Evolutionary conservation across 2,797 vertebrate genomes (phyloP).

Genomic region (Octomys mimax): DNA sequence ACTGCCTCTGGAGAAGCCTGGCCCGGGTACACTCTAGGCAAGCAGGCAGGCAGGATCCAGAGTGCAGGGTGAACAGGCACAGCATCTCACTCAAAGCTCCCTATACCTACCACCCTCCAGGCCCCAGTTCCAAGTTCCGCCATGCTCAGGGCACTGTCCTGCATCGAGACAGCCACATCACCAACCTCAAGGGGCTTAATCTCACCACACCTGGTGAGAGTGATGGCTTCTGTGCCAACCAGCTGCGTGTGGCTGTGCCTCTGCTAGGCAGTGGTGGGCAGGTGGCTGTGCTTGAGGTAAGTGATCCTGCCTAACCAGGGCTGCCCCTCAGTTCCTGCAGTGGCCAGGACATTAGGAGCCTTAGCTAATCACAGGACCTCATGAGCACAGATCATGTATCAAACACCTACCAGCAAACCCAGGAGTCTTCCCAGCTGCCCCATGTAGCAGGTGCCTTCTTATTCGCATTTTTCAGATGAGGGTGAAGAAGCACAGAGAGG

Average conservation of each 20-base stretch:
- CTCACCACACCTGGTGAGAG: constrained; percentile 97
- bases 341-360: neutral
- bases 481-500: constrained; percentile 52
- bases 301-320: neutral
- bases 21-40: neutral
- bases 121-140: constrained; percentile 96
- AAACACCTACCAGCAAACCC: neutral
- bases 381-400: neutral
- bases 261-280: constrained; percentile 95
- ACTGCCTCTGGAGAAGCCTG: neutral
- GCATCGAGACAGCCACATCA: constrained; percentile 95
- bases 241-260: constrained; percentile 92
- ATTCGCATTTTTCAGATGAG: constrained; percentile 63
- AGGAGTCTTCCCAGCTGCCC: neutral
- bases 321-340: neutral
- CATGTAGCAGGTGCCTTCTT: neutral
- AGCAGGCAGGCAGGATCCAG: neutral
- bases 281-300: constrained; percentile 95
- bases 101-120: constrained; percentile 82
- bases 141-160: constrained; percentile 93
- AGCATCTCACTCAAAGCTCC: neutral
- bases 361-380: neutral
- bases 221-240: constrained; percentile 95
- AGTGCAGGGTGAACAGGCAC: fast-evolving
- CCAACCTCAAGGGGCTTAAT: constrained; percentile 95